Evolutionary conservation across 2,888 invertebrate species (phyloP), one percentile per base, ranked within the genome.

Genomic region (Drosophila cognata): DNA sequence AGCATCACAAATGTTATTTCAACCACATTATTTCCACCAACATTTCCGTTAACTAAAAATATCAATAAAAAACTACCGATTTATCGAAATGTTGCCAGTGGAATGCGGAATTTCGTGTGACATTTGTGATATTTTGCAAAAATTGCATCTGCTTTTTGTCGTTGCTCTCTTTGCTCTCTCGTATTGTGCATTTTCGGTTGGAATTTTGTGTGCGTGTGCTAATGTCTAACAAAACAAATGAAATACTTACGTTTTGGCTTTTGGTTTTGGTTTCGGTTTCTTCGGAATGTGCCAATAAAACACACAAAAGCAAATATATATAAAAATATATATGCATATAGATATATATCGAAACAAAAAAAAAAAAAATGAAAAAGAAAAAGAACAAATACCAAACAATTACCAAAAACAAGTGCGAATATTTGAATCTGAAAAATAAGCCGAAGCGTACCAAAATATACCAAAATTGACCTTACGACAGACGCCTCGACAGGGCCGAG

Each of bases 191-290:
- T 82, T 85, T 82, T 66, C 83, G 90, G 87, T 89, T 89, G 89
- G 82, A 88, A 85, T 84, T 88, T 88, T 91, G 91, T 93, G 92
- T 92, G 92, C 93, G 93, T 93, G 93, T 93, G 93, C 93, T 93
- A 92, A 93, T 90, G 91, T 89, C 84, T 72, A 71, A 88, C 58
- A 79, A 74, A 74, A 78, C 28, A 4, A 66, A 63, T 51, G 58
- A 75, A 51, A 70, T 64, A 68, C 41, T 68, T 43, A 69, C 53
- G 71, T 71, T 71, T 81, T 71, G 71, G 71, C 83, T 88, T 88
- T 88, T 71, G 75, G 64, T 77, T 75, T 56, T 79, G 61, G 69
- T 56, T 67, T 72, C 71, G 71, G 77, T 62, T 78, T 79, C 68
- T 59, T 61, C 74, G 84, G 73, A 77, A 83, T 77, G 61, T 83